phyloP scores from a whole-genome alignment of 2,797 vertebrate genomes.

The Pachyuromys duprasi region DNA sequence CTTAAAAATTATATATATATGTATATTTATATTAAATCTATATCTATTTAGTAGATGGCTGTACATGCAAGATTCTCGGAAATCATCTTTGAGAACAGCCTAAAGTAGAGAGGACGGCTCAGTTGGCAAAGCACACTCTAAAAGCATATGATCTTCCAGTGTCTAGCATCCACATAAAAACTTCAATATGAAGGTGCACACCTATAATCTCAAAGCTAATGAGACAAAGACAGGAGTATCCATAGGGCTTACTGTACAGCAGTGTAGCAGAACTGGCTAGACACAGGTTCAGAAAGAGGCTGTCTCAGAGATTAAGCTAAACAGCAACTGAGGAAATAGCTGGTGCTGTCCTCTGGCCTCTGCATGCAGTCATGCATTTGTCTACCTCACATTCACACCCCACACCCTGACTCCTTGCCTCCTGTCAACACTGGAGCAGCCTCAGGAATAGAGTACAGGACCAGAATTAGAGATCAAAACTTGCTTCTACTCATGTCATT shows the following conservation, averaged over 20 bases:
- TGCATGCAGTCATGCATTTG: neutral
- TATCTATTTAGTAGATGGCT: neutral
- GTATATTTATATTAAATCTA: too few relatives aligned
- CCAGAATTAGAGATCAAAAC: constrained; percentile 11
- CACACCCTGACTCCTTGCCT: neutral
- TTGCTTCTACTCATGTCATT: neutral
- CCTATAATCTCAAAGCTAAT: neutral
- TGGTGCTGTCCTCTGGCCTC: neutral
- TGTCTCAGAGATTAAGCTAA: neutral
- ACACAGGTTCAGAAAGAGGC: neutral
- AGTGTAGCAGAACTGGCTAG: neutral
- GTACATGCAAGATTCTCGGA: neutral
- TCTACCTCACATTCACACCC: neutral
- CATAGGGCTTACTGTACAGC: neutral
- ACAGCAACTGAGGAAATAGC: neutral
- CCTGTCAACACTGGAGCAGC: neutral
- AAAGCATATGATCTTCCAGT: neutral
- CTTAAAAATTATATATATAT: neutral
- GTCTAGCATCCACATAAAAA: neutral
- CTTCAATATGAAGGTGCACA: too few relatives aligned
- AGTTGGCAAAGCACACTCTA: neutral
- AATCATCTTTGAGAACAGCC: neutral
- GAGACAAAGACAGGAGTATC: neutral
- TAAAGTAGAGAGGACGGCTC: neutral
- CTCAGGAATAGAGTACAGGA: neutral